Evolutionary conservation across 2,888 invertebrate genomes (phyloP), one percentile per base, ranked within the genome.

Genomic region (Leptopilina myrica): DNA sequence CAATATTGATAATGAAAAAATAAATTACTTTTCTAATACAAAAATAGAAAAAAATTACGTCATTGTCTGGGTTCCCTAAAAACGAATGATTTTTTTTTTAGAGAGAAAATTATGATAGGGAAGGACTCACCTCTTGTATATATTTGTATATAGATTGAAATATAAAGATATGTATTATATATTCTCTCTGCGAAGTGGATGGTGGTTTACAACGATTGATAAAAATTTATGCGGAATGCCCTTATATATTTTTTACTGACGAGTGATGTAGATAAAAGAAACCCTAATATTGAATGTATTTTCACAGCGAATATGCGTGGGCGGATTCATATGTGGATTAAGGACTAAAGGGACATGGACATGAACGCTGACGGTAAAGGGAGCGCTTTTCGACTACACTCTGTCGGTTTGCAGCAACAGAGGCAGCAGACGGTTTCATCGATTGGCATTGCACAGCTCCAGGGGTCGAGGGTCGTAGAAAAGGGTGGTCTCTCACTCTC

Each of bases 391-490:
- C 33, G 62, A 43, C 43, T 43, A 62, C 62, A 33, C 33, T 53
- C 33, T 46, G 67, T 20, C 49, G 20, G 53, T 20, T 56, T 53
- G 53, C 56, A 73, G 69, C 69, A 69, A 5, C 33, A 33, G 33
- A 3, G 5, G 14, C 53, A 69, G 69, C 69, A 73, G 69, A 73
- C 69, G 53, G 56, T 73, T 73, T 73, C 69, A 73, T 73, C 69
- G 69, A 73, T 73, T 73, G 69, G 69, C 56, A 73, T 73, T 73
- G 69, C 43, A 43, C 69, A 73, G 69, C 69, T 73, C 69, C 69
- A 73, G 69, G 69, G 69, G 69, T 73, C 69, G 69, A 73, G 69
- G 69, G 69, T 73, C 49, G 69, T 69, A 69, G 67, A 20, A 56
- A 46, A 73, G 69, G 69, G 69, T 73, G 53, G 56, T 56, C 49